Conservation (phyloP, 1,140 invertebrate genomes). For the Adoxophyes honmai region DNA sequence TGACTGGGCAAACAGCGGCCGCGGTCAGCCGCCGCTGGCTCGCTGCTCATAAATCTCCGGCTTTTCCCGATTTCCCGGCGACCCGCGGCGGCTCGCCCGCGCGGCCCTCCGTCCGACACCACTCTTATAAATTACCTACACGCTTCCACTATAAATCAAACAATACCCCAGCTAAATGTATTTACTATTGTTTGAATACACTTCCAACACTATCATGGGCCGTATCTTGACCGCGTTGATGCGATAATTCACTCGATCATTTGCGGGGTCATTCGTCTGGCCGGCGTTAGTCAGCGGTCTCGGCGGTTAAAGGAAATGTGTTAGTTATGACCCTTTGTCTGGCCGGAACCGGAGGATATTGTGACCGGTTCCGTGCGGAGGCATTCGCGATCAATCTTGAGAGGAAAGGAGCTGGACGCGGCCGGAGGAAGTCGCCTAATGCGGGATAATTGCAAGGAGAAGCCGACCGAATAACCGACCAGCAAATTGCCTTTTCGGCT, state of each 20-base stretch:
- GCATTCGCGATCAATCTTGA: constrained; percentile 43
- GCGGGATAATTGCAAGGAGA: constrained; percentile 47
- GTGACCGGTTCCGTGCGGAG: constrained; percentile 41
- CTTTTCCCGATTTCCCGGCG: constrained; percentile 67
- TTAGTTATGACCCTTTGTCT: constrained; percentile 46
- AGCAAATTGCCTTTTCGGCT: background rate
- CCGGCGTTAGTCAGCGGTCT: constrained; percentile 43
- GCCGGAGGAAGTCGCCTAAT: constrained; percentile 52
- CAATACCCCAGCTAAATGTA: constrained; percentile 66
- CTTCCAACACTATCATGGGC: constrained; percentile 50
- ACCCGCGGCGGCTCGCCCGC: constrained; percentile 37
- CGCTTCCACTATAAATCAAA: constrained; percentile 69
- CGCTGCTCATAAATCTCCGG: constrained; percentile 66
- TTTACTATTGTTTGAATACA: constrained; percentile 72
- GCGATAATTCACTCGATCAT: constrained; percentile 35
- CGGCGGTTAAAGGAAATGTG: constrained; percentile 41
- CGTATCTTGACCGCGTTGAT: constrained; percentile 31
- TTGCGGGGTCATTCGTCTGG: constrained; percentile 17
- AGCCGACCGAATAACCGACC: background rate
- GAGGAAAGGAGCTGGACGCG: constrained; percentile 34
- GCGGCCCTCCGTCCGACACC: constrained; percentile 39
- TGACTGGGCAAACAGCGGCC: constrained; percentile 64
- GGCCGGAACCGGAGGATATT: constrained; percentile 54
- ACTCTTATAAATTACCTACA: constrained; percentile 74
- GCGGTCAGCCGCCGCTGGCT: constrained; percentile 50